Percentiles rank a stretch among this genome's conserved stretches.
Conservation (phyloP, 1,140 invertebrate genomes). For the Mactra quadrangularis region DNA sequence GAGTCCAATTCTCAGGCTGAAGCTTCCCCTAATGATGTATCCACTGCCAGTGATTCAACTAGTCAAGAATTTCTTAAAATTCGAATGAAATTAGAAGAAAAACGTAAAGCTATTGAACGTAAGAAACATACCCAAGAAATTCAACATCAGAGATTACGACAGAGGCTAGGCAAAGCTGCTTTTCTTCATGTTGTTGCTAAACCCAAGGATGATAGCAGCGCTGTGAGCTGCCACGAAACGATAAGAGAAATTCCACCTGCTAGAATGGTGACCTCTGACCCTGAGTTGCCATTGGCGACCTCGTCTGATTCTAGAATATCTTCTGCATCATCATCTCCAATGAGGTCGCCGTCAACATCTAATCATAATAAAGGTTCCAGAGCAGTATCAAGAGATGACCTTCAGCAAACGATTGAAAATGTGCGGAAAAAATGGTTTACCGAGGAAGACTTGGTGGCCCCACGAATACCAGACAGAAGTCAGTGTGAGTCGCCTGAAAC, state of each 20-base stretch:
- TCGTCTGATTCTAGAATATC: conserved; percentile 48
- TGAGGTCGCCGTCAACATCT: conserved; percentile 12
- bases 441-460: conserved; percentile 68
- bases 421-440: conserved; percentile 77
- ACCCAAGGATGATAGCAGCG: conserved; percentile 81
- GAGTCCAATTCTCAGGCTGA: conserved; percentile 13
- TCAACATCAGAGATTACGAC: conserved; percentile 93
- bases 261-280: conserved; percentile 30
- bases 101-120: conserved; percentile 89
- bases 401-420: conserved; percentile 79
- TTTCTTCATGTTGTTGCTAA: conserved; percentile 96
- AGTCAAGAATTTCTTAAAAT: conserved; percentile 92
- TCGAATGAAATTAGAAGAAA: conserved; percentile 96
- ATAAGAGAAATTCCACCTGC: conserved; percentile 2
- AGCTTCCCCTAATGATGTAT: conserved; percentile 23
- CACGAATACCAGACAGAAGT: neutral
- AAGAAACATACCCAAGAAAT: conserved; percentile 90
- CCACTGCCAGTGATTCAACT: conserved; percentile 59
- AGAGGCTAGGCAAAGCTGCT: conserved; percentile 95
- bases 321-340: conserved; percentile 5
- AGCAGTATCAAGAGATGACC: conserved; percentile 74
- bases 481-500: conserved; percentile 19
- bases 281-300: conserved; percentile 3
- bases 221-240: neutral
- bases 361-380: conserved; percentile 33